A percentile compares a stretch with the other conserved stretches of the same genome.
phyloP scores from a whole-genome alignment of 2,113 vertebrate genomes.

The Glaucidium brasilianum region DNA sequence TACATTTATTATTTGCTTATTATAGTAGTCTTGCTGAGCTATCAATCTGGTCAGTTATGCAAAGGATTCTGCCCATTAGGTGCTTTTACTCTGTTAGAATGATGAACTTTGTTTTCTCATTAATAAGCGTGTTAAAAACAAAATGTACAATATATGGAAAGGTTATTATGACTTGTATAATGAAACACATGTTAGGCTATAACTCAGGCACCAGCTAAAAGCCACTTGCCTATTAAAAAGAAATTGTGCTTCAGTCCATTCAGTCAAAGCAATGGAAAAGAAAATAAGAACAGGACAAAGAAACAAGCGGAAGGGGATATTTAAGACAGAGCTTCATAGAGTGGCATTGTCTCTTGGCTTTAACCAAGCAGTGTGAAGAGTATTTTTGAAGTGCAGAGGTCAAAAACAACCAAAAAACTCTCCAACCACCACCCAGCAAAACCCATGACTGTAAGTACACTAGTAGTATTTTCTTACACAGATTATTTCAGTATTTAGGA shows the following conservation, averaged over 20 bases:
- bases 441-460: not conserved
- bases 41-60: not conserved
- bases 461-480: not conserved
- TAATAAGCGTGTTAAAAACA: not conserved
- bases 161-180: not conserved
- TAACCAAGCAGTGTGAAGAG: not conserved
- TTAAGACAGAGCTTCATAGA: not conserved
- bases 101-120: not conserved
- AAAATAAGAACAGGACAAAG: not conserved
- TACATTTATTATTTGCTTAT: not conserved
- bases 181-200: not conserved
- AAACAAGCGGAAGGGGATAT: not conserved
- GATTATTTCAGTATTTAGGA: not conserved
- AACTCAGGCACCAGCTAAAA: not conserved
- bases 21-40: not conserved
- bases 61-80: not conserved
- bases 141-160: not conserved
- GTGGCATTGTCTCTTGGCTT: not conserved
- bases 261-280: not conserved
- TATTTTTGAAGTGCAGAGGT: not conserved
- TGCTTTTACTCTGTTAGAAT: not conserved
- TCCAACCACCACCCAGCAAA: not conserved
- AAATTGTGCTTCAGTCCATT: not conserved
- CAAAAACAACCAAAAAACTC: not conserved
- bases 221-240: not conserved